Evolutionary conservation across 2,888 invertebrate species (phyloP).

Genomic region (Chrysomela aeneicollis): DNA sequence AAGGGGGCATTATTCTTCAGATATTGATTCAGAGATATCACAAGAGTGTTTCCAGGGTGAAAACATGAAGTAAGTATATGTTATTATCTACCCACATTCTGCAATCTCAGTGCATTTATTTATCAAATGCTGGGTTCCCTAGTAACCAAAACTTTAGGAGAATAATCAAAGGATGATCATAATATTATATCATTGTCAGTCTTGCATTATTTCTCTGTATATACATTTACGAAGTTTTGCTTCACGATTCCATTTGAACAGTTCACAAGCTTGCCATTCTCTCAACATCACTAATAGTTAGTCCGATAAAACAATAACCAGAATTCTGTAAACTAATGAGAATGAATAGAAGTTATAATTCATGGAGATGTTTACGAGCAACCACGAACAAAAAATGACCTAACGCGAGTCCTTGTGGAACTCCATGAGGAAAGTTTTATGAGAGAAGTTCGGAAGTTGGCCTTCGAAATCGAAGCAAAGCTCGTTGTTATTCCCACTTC

Average conservation of each 20-base stretch:
- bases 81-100: no score
- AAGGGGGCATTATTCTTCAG: not conserved
- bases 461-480: slow-evolving; percentile 19
- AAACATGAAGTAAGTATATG: not conserved
- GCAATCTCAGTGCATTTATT: no score
- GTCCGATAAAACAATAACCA: not conserved
- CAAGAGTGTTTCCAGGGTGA: not conserved
- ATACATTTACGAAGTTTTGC: no score
- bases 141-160: no score
- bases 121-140: no score
- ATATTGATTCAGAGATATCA: not conserved
- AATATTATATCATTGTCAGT: no score
- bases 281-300: not conserved
- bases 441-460: slow-evolving; percentile 26
- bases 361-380: slow-evolving; percentile 23
- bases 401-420: slow-evolving; percentile 23
- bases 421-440: slow-evolving; percentile 27
- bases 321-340: not conserved
- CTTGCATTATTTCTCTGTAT: no score
- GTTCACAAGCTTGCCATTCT: no score
- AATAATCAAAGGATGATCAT: no score
- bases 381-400: slow-evolving; percentile 21
- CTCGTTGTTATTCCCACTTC: slow-evolving; percentile 18
- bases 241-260: no score
- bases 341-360: slow-evolving; percentile 12